Evolutionary conservation across 2,888 invertebrate genomes (phyloP).

Genomic region (Polyommatus icarus): DNA sequence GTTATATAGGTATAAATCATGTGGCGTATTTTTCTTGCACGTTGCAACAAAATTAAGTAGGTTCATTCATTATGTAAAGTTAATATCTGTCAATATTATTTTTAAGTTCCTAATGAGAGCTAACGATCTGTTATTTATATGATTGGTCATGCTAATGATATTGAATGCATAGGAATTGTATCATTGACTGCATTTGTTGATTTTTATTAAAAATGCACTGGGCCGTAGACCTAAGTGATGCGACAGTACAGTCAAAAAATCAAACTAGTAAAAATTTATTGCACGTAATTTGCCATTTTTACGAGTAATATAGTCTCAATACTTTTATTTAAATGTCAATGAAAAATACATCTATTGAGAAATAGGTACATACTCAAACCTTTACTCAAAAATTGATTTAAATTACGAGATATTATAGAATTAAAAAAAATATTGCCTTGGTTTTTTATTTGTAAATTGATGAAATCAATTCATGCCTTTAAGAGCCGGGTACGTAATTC

Average conservation of each 20-base stretch:
- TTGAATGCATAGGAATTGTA: conserved; percentile 72
- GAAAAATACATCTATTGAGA: no score
- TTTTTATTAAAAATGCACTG: conserved; percentile 45
- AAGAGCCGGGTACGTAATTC: no score
- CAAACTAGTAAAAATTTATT: neutral
- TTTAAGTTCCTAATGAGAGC: conserved; percentile 75
- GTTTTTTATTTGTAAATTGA: no score
- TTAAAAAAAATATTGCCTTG: no score
- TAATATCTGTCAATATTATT: conserved; percentile 36
- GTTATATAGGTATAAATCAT: no score
- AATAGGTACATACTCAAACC: no score
- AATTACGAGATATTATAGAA: no score
- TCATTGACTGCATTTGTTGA: conserved; percentile 59
- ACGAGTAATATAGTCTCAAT: neutral
- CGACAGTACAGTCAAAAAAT: neutral
- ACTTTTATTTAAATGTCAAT: neutral
- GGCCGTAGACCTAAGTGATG: conserved; percentile 1
- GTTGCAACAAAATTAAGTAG: conserved; percentile 28
- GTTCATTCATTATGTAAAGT: neutral
- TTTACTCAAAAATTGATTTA: no score
- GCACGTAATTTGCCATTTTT: neutral
- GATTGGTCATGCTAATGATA: conserved; percentile 62
- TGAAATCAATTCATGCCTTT: no score
- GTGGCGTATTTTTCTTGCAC: neutral
- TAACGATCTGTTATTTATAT: conserved; percentile 71